Base-by-base conservation (phyloP, 2,888 invertebrate genomes). In the Pammene fasciana region DNA sequence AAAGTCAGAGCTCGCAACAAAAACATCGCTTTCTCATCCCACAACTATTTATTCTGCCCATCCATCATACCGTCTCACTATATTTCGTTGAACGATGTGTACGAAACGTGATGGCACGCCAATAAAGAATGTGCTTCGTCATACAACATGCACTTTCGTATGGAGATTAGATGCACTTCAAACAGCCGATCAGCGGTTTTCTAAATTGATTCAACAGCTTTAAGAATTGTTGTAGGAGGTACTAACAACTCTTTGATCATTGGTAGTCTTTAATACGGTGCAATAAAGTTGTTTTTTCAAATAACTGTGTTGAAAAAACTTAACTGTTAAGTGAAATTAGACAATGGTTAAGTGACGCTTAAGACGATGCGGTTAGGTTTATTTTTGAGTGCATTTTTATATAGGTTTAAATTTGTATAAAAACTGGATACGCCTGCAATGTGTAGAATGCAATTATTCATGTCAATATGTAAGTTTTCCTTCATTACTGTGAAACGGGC, bases 101-200 rank as follows among this genome's bases (percentile, higher is more conserved):
- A 38, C 38, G 18, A 38, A 62, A 48, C 72, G 73, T 48, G 38
- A 61, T 38, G 70, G 70, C 48, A 64, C 52, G 68, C 16, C 55
- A 60, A 65, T 71, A 73, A 74, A 70, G 75, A 80, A 80, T 79
- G 76, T 80, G 79, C 76, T 72, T 72, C 77, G 76, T 80, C 80
- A 79, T 68, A 76, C 72, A 50, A 66, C 13, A 73, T 65, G 66
- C 71, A 66, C 73, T 74, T 76, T 76, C 73, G 73, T 76, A 74
- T 74, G 73, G 71, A 72, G 67, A 55, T 67, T 38, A 16, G 38
- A 48, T 64, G 64, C 56, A 56, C 60, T 61, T 48, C 46, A 50
- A 68, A 62, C 34, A 61, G 36, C 45, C 18, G 48, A 41, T 50
- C 56, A 62, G 55, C 68, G 62, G 68, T 55, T 68, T 67, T 43